Conservation (phyloP, 2,113 vertebrate genomes). For the Gasterosteus aculeatus region DNA sequence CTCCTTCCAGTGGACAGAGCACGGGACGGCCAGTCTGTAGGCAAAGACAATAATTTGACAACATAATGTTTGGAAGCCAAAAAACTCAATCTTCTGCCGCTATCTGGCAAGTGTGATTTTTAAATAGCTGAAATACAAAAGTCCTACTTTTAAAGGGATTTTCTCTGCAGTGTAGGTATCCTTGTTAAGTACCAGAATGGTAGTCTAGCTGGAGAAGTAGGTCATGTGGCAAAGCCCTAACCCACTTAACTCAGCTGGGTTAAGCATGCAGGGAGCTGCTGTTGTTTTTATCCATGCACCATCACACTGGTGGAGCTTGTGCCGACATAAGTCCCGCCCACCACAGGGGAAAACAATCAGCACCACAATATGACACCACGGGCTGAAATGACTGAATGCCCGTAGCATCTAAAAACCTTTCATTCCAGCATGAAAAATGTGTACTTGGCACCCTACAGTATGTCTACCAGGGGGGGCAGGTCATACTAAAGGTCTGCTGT, state of each 20-base stretch:
- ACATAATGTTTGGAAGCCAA: not conserved
- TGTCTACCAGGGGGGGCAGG: not conserved
- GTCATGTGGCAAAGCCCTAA: slow-evolving; percentile 72
- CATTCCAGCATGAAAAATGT: not conserved
- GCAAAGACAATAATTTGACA: not conserved
- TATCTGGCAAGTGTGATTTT: slow-evolving; percentile 16
- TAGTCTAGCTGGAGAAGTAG: slow-evolving; percentile 60
- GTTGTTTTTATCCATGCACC: slow-evolving; percentile 55
- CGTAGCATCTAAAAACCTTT: not conserved
- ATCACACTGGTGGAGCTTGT: slow-evolving; percentile 1
- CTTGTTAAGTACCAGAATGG: slow-evolving; percentile 31
- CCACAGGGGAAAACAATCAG: not conserved
- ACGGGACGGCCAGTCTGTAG: too few species aligned
- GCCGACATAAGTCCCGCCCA: not conserved
- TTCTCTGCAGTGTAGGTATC: slow-evolving; percentile 46
- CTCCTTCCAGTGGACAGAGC: too few species aligned
- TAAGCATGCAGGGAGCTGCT: slow-evolving; percentile 62
- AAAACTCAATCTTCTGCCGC: not conserved
- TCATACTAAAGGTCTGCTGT: not conserved
- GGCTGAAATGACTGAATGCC: not conserved
- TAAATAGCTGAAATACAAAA: slow-evolving; percentile 36
- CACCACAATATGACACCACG: not conserved
- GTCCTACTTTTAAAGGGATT: slow-evolving; percentile 55
- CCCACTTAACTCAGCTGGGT: slow-evolving; percentile 65
- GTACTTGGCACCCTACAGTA: too few species aligned